Base-by-base conservation (phyloP, 2,888 invertebrate genomes). In the Drosophila incognita region DNA sequence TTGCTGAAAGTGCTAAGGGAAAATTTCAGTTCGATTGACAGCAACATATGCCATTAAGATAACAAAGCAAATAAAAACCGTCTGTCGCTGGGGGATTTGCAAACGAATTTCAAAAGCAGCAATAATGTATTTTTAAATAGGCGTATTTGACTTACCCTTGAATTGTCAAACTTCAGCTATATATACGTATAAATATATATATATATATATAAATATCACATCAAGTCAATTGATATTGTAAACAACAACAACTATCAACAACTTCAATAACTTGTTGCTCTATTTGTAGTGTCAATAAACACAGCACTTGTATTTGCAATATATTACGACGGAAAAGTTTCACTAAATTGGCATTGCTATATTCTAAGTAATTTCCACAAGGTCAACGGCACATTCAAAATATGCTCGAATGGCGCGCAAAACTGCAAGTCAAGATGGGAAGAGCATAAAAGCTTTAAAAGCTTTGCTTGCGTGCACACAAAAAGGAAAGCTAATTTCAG, bases 401-500 rank as follows among this genome's bases (percentile, higher is more conserved):
- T 24, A 40, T 27, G 53, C 21, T 8, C 27, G 11, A 38, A 46
- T 54, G 53, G 63, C 87, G 87, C 81, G 74, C 51, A 36, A 67
- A 68, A 67, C 54, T 74, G 81, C 81, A 76, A 38, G 27, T n/a
- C 21, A 2, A 33, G 36, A 33, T 18, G 21, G 2, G 11, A 49
- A 56, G 74, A 15, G 74, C 83, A 11, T 2, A 24, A 42, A 31
- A 57, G 40, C 82, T 72, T 65, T 11, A 1, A 29, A 46, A 86
- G 84, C 87, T 87, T 81, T 67, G 49, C 36, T 56, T 36, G 42
- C 40, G 40, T 54, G 64, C 74, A 71, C 7, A 4, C 18, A 40
- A 31, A 51, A 63, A n/a, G 49, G n/a, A 73, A 82, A 82, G 82
- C 87, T 82, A 57, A 61, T 4, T 8, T 31, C 66, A 31, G 21